Evolutionary conservation across 2,113 vertebrate species (phyloP).

Genomic region (Alaudala cheleensis): DNA sequence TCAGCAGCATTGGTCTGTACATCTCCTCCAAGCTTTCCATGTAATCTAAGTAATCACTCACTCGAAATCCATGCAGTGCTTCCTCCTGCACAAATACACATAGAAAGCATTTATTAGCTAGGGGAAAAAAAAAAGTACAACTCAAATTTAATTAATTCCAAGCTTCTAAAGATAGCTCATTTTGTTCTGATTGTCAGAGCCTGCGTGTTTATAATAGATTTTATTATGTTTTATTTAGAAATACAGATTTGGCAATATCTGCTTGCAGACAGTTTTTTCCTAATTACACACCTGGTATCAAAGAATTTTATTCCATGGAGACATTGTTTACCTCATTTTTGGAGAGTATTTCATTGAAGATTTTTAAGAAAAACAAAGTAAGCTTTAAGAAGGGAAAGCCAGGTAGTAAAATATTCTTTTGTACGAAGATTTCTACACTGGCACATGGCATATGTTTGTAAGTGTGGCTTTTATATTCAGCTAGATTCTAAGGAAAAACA

Average conservation of each 20-base stretch:
- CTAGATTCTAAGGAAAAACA: neutral
- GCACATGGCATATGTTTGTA: neutral
- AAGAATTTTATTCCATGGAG: neutral
- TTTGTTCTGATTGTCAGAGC: neutral
- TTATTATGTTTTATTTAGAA: neutral
- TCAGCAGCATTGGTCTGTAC: slow-evolving; percentile 83
- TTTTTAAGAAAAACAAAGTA: neutral
- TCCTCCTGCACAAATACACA: slow-evolving; percentile 84
- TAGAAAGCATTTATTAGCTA: neutral
- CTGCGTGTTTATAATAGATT: neutral
- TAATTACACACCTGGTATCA: neutral
- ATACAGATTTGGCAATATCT: neutral
- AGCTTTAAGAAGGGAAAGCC: neutral
- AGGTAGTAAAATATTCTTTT: neutral
- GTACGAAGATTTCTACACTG: neutral
- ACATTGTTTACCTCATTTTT: neutral
- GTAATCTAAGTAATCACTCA: slow-evolving; percentile 86
- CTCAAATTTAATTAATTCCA: neutral
- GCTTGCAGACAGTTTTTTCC: neutral
- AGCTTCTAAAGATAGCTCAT: neutral
- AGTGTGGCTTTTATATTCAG: neutral
- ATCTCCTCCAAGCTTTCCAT: slow-evolving; percentile 85
- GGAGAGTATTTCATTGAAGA: neutral
- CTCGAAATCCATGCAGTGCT: slow-evolving; percentile 85
- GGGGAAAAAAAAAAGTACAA: neutral